Percentiles rank a stretch among this genome's conserved stretches.
phyloP scores from a whole-genome alignment of 2,888 invertebrate species.

The Penaeus monodon region DNA sequence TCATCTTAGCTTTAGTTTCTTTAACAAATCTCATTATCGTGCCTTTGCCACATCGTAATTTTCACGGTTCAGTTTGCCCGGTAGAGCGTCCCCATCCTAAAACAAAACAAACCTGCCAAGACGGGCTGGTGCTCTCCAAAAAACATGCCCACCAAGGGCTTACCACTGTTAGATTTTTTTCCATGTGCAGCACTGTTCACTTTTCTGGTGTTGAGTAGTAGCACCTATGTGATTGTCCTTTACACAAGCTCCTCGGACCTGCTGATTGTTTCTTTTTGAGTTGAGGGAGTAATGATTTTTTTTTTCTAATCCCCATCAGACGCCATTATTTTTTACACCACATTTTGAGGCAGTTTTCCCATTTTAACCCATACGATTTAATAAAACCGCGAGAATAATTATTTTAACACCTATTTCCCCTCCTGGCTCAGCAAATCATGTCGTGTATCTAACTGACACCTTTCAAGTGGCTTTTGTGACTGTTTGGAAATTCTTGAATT shows the following conservation, averaged over 20 bases:
- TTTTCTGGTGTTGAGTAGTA: background rate
- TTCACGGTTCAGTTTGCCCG: too few relatives aligned
- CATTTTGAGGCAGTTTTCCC: too few relatives aligned
- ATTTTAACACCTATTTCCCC: background rate
- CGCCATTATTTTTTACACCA: too few relatives aligned
- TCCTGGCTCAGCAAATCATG: background rate
- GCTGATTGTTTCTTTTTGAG: background rate
- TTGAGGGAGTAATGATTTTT: conserved; percentile 12
- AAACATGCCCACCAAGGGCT: too few relatives aligned
- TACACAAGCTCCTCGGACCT: background rate
- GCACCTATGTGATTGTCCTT: conserved; percentile 4
- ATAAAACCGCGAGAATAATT: background rate
- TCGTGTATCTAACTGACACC: background rate
- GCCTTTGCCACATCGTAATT: too few relatives aligned
- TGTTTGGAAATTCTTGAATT: background rate
- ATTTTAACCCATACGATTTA: background rate
- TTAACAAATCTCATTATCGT: too few relatives aligned
- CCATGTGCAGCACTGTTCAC: too few relatives aligned
- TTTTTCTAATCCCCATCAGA: background rate
- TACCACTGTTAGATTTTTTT: too few relatives aligned
- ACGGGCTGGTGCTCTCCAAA: too few relatives aligned
- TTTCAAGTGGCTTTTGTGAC: conserved; percentile 13
- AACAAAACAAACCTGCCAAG: too few relatives aligned
- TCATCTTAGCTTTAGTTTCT: too few relatives aligned
- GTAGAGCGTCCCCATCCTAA: too few relatives aligned